phyloP scores from a whole-genome alignment of 2,797 vertebrate species.

The Ceryle rudis region DNA sequence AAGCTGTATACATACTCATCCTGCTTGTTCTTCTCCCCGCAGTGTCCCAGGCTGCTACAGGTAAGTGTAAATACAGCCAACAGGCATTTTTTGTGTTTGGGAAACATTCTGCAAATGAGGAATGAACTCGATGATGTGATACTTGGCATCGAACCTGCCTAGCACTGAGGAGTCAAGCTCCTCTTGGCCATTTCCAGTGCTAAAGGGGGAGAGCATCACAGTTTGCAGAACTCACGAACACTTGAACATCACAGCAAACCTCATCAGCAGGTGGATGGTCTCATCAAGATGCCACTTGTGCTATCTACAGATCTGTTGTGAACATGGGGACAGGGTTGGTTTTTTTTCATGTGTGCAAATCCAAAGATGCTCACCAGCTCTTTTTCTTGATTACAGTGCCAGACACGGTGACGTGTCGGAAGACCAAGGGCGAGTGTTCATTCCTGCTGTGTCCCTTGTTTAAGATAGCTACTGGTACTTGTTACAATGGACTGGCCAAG shows the following conservation, averaged over 20 bases:
- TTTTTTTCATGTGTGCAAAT: accelerated
- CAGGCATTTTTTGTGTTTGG: not conserved
- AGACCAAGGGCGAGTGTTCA: not conserved
- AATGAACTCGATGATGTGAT: not conserved
- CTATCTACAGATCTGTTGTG: not conserved
- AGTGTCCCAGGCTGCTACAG: not conserved
- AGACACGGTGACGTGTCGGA: not conserved
- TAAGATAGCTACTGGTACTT: not conserved
- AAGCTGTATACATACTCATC: not conserved
- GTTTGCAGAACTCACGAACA: not conserved
- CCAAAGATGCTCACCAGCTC: not conserved
- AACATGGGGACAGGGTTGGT: no score
- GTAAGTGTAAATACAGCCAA: not conserved
- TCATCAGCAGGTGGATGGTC: not conserved
- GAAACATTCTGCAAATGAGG: not conserved
- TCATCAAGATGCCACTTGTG: not conserved
- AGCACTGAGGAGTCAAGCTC: no score
- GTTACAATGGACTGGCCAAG: not conserved
- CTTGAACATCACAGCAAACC: not conserved
- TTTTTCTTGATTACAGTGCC: not conserved
- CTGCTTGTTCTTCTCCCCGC: not conserved
- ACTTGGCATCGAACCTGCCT: not conserved
- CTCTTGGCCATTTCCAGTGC: not conserved
- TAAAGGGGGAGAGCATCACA: not conserved
- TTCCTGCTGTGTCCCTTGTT: not conserved